Percentiles rank a stretch among this genome's conserved stretches.
Conservation (phyloP, 2,113 vertebrate genomes). For the Phylloscopus whistleri region DNA sequence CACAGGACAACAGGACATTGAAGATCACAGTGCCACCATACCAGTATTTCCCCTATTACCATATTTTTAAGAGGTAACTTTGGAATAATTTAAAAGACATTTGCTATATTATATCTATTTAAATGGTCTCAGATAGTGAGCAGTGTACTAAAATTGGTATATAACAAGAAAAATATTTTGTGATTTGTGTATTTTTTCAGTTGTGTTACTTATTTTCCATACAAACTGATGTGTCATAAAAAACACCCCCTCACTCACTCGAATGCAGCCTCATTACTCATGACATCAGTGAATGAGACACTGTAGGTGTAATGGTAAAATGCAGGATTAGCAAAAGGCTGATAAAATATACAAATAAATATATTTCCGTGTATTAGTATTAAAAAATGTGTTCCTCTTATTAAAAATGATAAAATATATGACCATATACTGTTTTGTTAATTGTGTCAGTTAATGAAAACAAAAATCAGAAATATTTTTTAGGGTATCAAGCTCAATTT, state of each 20-base stretch:
- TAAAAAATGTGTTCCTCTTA: not conserved
- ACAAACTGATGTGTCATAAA: not conserved
- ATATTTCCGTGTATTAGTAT: not conserved
- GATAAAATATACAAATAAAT: not conserved
- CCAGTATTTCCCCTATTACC: not conserved
- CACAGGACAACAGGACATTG: not conserved
- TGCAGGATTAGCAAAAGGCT: not conserved
- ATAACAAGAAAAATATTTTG: not conserved
- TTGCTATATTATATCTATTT: not conserved
- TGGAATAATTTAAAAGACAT: not conserved
- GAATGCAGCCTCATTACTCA: not conserved
- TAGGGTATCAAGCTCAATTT: not conserved
- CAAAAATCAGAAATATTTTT: not conserved
- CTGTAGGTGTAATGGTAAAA: not conserved
- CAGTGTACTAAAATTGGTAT: not conserved
- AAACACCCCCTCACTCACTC: not conserved
- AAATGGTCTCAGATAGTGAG: not conserved
- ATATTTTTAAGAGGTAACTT: not conserved
- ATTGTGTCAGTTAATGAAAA: not conserved
- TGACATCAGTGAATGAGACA: not conserved
- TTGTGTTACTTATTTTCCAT: not conserved
- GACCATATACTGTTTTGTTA: not conserved
- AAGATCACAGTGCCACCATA: not conserved
- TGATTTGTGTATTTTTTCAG: not conserved
- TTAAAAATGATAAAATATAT: not conserved